A percentile compares a stretch with the other conserved stretches of the same genome.
These are phyloP conservation scores for Diabrotica undecimpunctata DNA, from an alignment of 1,140 invertebrate species.

Conservation along the genomic window DNA sequence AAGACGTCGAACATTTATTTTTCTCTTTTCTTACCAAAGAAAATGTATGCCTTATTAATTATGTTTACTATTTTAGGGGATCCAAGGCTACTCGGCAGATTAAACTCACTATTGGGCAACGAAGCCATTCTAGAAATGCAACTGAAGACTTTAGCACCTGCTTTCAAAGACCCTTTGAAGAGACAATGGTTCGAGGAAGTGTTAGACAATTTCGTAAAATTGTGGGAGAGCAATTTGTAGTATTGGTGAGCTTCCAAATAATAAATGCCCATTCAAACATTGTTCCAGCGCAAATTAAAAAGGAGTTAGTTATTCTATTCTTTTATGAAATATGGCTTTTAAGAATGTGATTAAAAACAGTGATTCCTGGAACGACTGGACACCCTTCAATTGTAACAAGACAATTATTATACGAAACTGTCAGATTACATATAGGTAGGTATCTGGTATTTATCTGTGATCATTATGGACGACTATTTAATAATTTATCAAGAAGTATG, in stretches of 20 bases:
- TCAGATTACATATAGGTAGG: too few species aligned
- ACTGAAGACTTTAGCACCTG: constrained; percentile 69
- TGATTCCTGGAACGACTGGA: too few species aligned
- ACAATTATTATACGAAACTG: too few species aligned
- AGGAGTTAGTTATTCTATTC: too few species aligned
- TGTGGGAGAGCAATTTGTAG: constrained; percentile 74
- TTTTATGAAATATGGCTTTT: too few species aligned
- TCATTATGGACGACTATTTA: not conserved
- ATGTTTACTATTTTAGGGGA: constrained; percentile 52
- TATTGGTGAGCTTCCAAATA: not conserved
- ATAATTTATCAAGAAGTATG: not conserved
- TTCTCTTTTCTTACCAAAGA: too few species aligned
- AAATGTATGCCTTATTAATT: too few species aligned
- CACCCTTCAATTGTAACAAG: too few species aligned
- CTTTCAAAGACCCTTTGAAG: constrained; percentile 68
- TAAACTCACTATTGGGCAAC: constrained; percentile 72
- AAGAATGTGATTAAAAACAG: too few species aligned
- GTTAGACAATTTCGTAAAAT: constrained; percentile 80
- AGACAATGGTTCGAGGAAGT: constrained; percentile 80
- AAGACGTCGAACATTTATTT: too few species aligned
- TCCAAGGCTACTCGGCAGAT: constrained; percentile 61
- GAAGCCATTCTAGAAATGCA: constrained; percentile 79
- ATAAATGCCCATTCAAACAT: too few species aligned
- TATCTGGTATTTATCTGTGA: not conserved
- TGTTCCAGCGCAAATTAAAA: too few species aligned